phyloP scores from a whole-genome alignment of 2,888 invertebrate species.

The Muscina levida region DNA sequence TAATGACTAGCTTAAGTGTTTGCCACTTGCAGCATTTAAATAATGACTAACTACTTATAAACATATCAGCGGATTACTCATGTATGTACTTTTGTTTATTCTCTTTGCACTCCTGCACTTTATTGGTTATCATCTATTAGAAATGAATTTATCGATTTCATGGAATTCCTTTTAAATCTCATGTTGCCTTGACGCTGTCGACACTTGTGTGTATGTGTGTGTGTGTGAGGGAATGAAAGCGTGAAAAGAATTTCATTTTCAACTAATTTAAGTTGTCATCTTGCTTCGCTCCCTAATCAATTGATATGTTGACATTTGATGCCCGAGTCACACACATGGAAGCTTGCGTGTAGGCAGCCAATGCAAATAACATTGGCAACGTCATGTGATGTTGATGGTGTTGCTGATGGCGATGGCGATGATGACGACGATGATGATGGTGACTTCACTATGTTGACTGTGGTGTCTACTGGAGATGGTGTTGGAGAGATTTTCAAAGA shows the following conservation, averaged over 20 bases:
- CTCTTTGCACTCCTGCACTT: no score
- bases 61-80: no score
- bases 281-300: conserved; percentile 59
- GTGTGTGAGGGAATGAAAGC: no score
- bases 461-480: background rate
- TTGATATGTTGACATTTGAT: conserved; percentile 62
- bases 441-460: conserved; percentile 11
- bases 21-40: no score
- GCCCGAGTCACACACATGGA: conserved; percentile 20
- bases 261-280: conserved; percentile 65
- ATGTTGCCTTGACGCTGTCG: conserved; percentile 17
- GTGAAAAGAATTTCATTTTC: conserved; percentile 36
- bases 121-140: no score
- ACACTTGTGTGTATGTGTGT: conserved; percentile 31
- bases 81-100: no score
- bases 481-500: conserved; percentile 43
- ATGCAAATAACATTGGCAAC: conserved; percentile 41
- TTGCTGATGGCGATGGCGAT: conserved; percentile 16
- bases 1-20: no score
- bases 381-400: background rate
- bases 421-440: conserved; percentile 15
- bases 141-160: conserved; percentile 22
- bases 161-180: conserved; percentile 2
- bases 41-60: no score
- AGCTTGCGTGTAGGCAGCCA: conserved; percentile 33